Percentiles rank a stretch among this genome's conserved stretches.
Evolutionary conservation across 2,888 invertebrate genomes (phyloP).

Genomic region (Branchellion lobata): DNA sequence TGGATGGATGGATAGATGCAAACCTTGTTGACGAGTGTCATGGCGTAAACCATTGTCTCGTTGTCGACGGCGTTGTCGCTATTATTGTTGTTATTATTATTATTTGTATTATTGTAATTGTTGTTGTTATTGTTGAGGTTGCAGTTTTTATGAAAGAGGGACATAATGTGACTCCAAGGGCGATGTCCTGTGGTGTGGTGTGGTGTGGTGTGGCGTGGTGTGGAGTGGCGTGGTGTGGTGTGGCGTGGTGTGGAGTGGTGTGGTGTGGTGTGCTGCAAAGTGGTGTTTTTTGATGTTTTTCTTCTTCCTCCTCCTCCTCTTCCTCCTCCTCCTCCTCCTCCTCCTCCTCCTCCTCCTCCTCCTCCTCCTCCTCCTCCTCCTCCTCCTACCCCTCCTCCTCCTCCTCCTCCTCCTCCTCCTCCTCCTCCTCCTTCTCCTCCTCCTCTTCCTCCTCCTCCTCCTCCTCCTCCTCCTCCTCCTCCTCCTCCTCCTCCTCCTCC

Average conservation of each 20-base stretch:
- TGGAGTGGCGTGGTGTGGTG: too few species aligned
- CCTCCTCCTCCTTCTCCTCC: not conserved
- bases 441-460: not conserved
- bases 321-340: not conserved
- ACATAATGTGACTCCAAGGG: constrained; percentile 80
- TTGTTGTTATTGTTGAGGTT: constrained; percentile 93
- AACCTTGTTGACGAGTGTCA: constrained; percentile 87
- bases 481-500: not conserved
- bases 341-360: not conserved
- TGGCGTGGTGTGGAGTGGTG: not conserved
- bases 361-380: not conserved
- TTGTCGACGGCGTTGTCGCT: constrained; percentile 88
- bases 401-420: not conserved
- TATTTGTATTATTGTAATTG: too few species aligned
- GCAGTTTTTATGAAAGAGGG: constrained; percentile 80
- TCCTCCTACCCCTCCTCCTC: too few species aligned
- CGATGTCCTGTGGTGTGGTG: constrained; percentile 36
- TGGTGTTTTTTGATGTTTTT: not conserved
- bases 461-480: not conserved
- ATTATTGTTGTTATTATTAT: not conserved
- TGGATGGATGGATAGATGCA: not conserved
- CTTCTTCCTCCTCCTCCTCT: not conserved
- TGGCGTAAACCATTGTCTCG: constrained; percentile 90
- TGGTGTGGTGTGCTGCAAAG: not conserved
- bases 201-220: too few species aligned